Base-by-base conservation (phyloP, 2,797 vertebrate species). In the Ispidina picta region DNA sequence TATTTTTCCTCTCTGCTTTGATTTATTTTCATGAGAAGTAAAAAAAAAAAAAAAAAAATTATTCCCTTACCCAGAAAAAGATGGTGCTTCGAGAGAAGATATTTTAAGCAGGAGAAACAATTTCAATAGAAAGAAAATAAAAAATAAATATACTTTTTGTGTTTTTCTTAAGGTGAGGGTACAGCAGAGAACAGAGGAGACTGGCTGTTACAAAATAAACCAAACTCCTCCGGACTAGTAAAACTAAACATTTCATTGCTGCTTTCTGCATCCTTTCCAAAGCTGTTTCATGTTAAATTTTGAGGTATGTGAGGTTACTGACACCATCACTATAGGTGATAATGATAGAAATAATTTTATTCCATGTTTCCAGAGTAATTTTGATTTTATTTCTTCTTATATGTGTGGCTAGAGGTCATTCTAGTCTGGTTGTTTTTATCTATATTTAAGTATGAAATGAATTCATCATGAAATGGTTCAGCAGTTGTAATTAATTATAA, bases 401-500 rank as follows among this genome's bases (percentile, higher is more conserved):
- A 76, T 55, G 33, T 92, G 13, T 90, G 75, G 46, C 44, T 49
- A 85, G 70, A 90, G 70, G 75, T 82, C 89, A 95, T 92, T 43
- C n/a, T 55, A 89, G 33, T 17, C 71, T 48, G 25, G 49, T 15
- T 29, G 43, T 82, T 93, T 93, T 88, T 93, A 89, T 78, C 80
- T 78, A 44, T 35, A 70, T 72, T 85, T 82, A 91, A 94, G 72
- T 79, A 76, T 49, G 69, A 93, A 97, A 95, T 93, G 66, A 96
- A 96, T 95, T 91, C 65, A 54, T 96, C 49, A 69, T 80, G 64
- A 93, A 96, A 95, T 83, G 94, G 86, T 93, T 96, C 92, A 95
- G 79, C 60, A 94, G 85, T 94, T 96, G 70, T 86, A 94, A 84
- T 97, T 97, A 97, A 95, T 90, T 96, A 94, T 94, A 97, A 94